Evolutionary conservation across 1,140 invertebrate species (phyloP), one percentile per base, ranked within the genome.

Genomic region (Parasteatoda tepidariorum): DNA sequence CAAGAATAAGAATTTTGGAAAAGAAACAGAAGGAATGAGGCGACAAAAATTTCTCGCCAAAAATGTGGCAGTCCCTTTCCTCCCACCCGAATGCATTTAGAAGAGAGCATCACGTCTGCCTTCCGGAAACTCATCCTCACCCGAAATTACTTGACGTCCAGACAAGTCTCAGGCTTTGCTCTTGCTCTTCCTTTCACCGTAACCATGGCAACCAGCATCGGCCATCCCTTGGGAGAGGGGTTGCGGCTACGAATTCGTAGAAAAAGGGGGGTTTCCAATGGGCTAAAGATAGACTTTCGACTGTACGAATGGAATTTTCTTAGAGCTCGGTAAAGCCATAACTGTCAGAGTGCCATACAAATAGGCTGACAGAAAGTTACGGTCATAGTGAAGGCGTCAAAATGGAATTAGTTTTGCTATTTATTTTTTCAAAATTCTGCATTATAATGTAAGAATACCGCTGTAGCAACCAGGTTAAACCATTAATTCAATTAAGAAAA

Each of bases 131-230:
- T 38, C 48, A 71, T 71, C 68, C 7, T 31, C 55, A 61, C 26
- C 30, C 22, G 22, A 75, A 75, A 75, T 75, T 75, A 62, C 73
- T 62, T 24, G 22, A 11, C 11, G n/a, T 31, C 73, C 73, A 75
- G 73, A 75, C 73, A 62, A 24, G 57, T 75, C 73, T 70, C 67
- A 24, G 34, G n/a, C 57, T 33, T 54, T 18, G 2, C 59, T 31
- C 55, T 62, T 2, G 22, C 22, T 33, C 59, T 75, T 9, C 38
- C 38, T 13, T 4, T n/a, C n/a, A n/a, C 38, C 9, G 38, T 48
- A 9, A 0, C 57, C 73, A 75, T 18, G 73, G 54, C 24, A 62
- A 75, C 73, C 33, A 30, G 31, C 48, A 55, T n/a, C 31, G 24
- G 15, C 48, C 41, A 59, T 61, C 54, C 57, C 73, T 33, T 30